Percentiles rank a stretch among this genome's conserved stretches.
Evolutionary conservation across 2,797 vertebrate genomes (phyloP).

Genomic region (Lophotriccus pileatus): DNA sequence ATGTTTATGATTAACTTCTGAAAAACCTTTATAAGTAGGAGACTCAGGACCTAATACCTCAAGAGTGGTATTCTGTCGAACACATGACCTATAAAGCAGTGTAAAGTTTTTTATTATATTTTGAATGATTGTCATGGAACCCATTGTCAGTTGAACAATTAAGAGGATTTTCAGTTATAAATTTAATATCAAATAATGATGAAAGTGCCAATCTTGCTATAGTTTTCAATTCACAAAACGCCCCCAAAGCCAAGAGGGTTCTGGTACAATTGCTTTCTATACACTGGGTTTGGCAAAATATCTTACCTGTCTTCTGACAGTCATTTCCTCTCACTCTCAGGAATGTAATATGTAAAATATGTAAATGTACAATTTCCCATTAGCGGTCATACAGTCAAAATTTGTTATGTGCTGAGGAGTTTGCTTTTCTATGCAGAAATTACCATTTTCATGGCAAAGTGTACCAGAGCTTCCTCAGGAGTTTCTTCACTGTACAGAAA

Average conservation of each 20-base stretch:
- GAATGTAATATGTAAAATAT: no score
- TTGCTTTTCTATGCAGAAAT: neutral
- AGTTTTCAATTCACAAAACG: neutral
- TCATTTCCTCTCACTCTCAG: neutral
- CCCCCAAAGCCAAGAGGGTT: neutral
- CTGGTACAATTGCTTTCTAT: neutral
- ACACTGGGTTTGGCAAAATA: neutral
- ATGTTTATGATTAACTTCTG: neutral
- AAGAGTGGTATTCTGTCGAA: neutral
- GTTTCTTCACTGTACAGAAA: neutral
- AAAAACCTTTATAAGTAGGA: neutral
- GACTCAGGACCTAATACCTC: neutral
- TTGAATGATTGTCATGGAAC: neutral
- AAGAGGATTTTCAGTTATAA: neutral
- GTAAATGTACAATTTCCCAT: no score
- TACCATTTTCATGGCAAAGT: neutral
- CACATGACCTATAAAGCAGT: rapidly evolving
- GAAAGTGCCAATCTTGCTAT: neutral
- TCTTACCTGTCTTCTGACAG: neutral
- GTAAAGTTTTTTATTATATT: neutral
- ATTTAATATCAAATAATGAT: neutral
- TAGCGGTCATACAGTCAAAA: neutral
- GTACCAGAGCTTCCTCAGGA: neutral
- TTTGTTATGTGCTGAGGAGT: neutral
- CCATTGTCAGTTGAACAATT: neutral